phyloP scores from a whole-genome alignment of 2,113 vertebrate species.

The Choloepus hoffmanni region DNA sequence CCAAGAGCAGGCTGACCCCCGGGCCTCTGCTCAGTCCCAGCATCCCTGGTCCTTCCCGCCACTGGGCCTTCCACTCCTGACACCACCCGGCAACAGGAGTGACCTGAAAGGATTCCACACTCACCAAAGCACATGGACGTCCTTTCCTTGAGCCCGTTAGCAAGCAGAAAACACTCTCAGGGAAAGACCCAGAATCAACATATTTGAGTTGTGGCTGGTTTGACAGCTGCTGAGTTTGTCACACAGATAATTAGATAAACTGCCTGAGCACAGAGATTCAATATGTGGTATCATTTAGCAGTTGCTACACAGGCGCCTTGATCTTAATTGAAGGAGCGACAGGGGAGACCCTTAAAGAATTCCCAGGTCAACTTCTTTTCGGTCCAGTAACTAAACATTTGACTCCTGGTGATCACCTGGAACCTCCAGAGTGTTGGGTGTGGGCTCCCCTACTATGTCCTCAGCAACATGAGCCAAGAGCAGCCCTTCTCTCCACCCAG shows the following conservation, averaged over 20 bases:
- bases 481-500: rapidly evolving
- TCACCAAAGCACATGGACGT: rapidly evolving
- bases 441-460: rapidly evolving
- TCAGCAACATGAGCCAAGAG: not conserved
- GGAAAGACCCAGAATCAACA: not conserved
- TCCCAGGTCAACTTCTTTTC: slow-evolving; percentile 69
- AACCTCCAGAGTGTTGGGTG: not conserved
- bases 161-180: not conserved
- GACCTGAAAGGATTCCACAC: rapidly evolving
- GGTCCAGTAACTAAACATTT: slow-evolving; percentile 67
- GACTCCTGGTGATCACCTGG: not conserved
- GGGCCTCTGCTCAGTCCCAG: not conserved
- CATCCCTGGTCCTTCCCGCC: not conserved
- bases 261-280: slow-evolving; percentile 60
- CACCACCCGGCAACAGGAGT: not conserved
- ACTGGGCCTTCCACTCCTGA: not conserved
- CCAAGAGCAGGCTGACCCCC: not conserved
- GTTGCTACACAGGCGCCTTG: not conserved
- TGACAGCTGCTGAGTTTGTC: slow-evolving; percentile 70
- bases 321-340: slow-evolving; percentile 71
- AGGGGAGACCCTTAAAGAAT: slow-evolving; percentile 53
- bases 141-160: not conserved
- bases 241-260: slow-evolving; percentile 79
- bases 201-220: slow-evolving; percentile 50
- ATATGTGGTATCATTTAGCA: not conserved